phyloP scores from a whole-genome alignment of 2,888 invertebrate genomes.

The Ecliptopera silaceata region DNA sequence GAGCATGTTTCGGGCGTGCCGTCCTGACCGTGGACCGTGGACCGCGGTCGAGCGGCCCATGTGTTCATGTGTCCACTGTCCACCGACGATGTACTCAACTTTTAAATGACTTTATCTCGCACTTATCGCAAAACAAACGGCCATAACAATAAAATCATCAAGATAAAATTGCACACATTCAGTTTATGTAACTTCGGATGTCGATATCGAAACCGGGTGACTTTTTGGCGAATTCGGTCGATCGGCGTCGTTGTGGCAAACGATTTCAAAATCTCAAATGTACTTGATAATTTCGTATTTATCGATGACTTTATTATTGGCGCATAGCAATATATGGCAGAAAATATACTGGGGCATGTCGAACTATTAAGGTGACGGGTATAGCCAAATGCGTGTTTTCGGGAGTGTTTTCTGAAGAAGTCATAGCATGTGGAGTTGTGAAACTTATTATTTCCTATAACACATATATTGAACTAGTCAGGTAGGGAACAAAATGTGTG shows the following conservation, averaged over 20 bases:
- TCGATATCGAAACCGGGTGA: conserved; percentile 54
- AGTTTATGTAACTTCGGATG: conserved; percentile 57
- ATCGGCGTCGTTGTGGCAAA: conserved; percentile 39
- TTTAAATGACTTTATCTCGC: conserved; percentile 61
- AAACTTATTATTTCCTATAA: too few species aligned
- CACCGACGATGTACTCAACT: conserved; percentile 39
- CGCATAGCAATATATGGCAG: conserved; percentile 36
- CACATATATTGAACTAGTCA: too few species aligned
- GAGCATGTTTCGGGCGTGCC: conserved; percentile 30
- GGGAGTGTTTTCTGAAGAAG: too few species aligned
- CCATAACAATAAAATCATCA: conserved; percentile 55
- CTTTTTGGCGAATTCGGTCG: conserved; percentile 59
- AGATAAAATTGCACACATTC: conserved; percentile 49
- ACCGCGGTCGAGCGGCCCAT: neutral
- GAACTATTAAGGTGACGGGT: too few species aligned
- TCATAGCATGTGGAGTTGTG: too few species aligned
- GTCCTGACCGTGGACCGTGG: neutral
- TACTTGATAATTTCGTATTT: conserved; percentile 44
- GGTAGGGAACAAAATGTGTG: too few species aligned
- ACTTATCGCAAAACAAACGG: conserved; percentile 58
- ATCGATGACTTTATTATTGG: conserved; percentile 46
- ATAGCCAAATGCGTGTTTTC: too few species aligned
- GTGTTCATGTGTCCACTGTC: conserved; percentile 24
- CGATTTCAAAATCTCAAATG: conserved; percentile 55
- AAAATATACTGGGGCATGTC: conserved; percentile 36